Conservation (phyloP, 2,888 invertebrate species). For the Pyrgus malvae region DNA sequence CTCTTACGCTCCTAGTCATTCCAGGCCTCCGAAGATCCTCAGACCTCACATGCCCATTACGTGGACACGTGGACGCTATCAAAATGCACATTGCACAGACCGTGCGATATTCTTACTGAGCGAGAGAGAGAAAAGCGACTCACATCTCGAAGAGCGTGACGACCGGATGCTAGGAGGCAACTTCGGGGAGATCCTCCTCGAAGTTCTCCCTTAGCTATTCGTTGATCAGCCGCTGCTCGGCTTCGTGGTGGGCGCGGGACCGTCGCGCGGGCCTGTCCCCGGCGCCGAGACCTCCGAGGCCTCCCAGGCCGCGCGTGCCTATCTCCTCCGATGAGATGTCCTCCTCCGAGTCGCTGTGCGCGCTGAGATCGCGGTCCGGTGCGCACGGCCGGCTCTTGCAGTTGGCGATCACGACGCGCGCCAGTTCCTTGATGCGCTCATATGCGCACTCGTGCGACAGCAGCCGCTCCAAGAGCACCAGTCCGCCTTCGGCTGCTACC, state of each 20-base stretch:
- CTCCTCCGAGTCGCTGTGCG: background rate
- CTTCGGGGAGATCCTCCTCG: constrained; percentile 19
- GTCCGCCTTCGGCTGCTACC: constrained; percentile 92
- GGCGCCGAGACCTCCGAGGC: background rate
- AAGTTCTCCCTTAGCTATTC: constrained; percentile 20
- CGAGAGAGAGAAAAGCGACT: background rate
- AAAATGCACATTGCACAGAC: too few relatives aligned
- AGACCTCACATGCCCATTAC: too few relatives aligned
- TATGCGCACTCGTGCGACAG: constrained; percentile 84
- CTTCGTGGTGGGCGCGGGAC: background rate
- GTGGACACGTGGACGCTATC: too few relatives aligned
- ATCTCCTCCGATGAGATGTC: background rate
- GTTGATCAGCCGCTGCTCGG: background rate
- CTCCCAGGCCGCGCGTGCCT: background rate
- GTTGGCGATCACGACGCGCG: constrained; percentile 85
- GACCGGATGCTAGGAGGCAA: constrained; percentile 11
- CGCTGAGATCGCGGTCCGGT: background rate
- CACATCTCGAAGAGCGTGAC: background rate
- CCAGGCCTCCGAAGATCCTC: too few relatives aligned
- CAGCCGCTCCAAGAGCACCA: constrained; percentile 86
- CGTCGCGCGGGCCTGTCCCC: background rate
- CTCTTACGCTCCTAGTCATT: too few relatives aligned
- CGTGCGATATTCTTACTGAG: too few relatives aligned
- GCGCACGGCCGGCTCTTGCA: constrained; percentile 64
- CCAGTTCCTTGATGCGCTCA: constrained; percentile 85